phyloP scores from a whole-genome alignment of 2,113 vertebrate species.

The Callaeas wilsoni region DNA sequence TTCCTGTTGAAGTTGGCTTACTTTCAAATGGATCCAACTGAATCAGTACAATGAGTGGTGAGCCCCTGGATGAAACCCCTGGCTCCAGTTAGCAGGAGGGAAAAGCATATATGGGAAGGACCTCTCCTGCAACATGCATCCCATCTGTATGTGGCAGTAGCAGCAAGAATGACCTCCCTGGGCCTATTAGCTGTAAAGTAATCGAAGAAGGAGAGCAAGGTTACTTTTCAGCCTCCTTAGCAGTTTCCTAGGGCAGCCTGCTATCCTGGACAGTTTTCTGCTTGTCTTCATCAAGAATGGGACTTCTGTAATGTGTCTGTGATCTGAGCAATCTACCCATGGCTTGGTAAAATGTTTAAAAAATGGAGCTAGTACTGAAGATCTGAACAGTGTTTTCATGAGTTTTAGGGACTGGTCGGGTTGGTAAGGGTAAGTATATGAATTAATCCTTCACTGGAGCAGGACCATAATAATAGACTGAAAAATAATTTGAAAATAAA shows the following conservation, averaged over 20 bases:
- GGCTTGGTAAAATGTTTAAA: background rate
- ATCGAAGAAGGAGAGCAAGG: background rate
- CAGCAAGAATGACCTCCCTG: background rate
- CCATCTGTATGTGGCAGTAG: background rate
- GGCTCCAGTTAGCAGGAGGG: background rate
- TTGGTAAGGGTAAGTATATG: background rate
- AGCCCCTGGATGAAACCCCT: background rate
- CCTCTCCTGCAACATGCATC: background rate
- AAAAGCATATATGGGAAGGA: background rate
- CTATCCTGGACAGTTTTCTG: background rate
- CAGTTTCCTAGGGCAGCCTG: background rate
- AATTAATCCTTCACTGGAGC: background rate
- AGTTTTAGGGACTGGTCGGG: background rate
- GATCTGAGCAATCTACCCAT: background rate
- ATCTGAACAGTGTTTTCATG: background rate
- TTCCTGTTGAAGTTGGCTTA: background rate
- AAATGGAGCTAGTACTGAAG: background rate
- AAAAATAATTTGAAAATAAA: background rate
- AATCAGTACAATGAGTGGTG: accelerated
- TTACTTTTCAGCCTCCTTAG: background rate
- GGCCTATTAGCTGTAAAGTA: background rate
- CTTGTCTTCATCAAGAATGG: background rate
- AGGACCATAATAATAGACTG: background rate
- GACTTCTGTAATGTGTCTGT: background rate
- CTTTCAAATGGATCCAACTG: background rate